A percentile compares a stretch with the other conserved stretches of the same genome.
phyloP scores from a whole-genome alignment of 2,113 vertebrate genomes.

The Laterallus jamaicensis region DNA sequence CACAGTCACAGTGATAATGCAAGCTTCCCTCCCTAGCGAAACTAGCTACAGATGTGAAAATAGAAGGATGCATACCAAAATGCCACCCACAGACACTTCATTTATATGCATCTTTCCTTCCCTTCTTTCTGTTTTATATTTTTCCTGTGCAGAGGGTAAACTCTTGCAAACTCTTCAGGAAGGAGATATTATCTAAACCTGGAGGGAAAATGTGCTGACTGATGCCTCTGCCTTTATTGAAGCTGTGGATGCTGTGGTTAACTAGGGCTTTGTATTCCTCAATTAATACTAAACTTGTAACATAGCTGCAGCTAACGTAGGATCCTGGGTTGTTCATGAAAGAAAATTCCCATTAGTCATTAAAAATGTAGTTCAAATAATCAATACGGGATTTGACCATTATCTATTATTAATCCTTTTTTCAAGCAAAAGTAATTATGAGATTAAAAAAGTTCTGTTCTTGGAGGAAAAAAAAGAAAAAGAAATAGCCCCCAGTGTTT shows the following conservation, averaged over 20 bases:
- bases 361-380: constrained; percentile 9
- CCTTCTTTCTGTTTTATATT: not conserved
- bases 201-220: not conserved
- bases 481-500: not conserved
- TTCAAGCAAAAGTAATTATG: not conserved
- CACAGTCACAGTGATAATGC: not conserved
- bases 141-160: not conserved
- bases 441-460: not conserved
- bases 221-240: not conserved
- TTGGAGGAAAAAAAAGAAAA: not conserved
- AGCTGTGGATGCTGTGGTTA: not conserved
- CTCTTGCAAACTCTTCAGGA: not conserved
- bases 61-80: not conserved
- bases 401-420: constrained; percentile 7
- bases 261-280: not conserved
- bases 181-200: not conserved
- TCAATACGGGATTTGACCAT: not conserved
- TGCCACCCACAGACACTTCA: not conserved
- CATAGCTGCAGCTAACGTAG: not conserved
- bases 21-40: not conserved
- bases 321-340: not conserved
- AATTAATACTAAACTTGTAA: not conserved
- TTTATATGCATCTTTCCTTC: not conserved
- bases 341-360: not conserved
- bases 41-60: not conserved